These are phyloP conservation scores for Elephas maximus DNA, from an alignment of 2,113 vertebrate species.

Conservation along the genomic window DNA sequence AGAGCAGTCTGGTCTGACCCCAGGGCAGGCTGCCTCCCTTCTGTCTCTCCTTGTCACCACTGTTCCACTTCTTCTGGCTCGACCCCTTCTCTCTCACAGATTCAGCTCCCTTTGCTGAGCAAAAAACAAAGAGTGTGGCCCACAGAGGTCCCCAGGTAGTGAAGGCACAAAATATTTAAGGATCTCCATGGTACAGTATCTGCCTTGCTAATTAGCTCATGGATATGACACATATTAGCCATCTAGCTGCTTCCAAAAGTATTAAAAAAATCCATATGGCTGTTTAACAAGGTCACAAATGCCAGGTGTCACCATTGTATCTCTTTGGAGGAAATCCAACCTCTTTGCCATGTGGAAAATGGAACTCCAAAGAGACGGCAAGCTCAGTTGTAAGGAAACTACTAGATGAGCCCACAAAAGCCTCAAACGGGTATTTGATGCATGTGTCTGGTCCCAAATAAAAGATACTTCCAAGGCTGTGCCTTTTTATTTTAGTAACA, in stretches of 20 bases:
- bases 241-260: slow-evolving; percentile 56
- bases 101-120: background rate
- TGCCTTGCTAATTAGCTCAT: slow-evolving; percentile 45
- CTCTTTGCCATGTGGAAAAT: background rate
- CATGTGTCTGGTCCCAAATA: background rate
- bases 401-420: background rate
- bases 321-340: slow-evolving; percentile 63
- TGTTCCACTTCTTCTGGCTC: background rate
- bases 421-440: background rate
- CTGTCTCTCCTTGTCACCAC: background rate
- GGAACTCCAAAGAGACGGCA: background rate
- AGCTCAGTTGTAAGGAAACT: background rate
- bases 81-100: background rate
- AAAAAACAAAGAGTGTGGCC: background rate
- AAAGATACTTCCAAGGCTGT: background rate
- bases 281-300: slow-evolving; percentile 70
- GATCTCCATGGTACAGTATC: background rate
- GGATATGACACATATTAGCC: background rate
- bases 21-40: background rate
- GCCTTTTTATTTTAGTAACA: slow-evolving; percentile 15
- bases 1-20: background rate
- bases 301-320: background rate
- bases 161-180: background rate
- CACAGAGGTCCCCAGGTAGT: background rate
- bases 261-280: slow-evolving; percentile 57